Conservation (phyloP, 2,888 invertebrate genomes). For the Drosophila conformis region DNA sequence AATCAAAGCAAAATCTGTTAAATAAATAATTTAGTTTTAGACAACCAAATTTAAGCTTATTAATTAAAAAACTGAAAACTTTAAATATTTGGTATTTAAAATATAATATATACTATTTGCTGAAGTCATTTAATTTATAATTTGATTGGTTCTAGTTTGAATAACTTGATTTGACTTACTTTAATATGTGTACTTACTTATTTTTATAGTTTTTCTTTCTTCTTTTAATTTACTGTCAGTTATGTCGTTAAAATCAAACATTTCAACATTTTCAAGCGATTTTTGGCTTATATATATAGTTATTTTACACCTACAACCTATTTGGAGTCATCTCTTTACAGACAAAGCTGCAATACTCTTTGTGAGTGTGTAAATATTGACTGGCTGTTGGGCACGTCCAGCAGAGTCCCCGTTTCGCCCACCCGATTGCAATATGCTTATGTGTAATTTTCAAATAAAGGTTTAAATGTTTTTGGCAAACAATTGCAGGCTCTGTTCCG, state of each 20-base stretch:
- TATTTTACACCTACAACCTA: neutral
- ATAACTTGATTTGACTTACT: neutral
- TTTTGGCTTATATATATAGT: neutral
- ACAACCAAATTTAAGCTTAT: neutral
- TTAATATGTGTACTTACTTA: neutral
- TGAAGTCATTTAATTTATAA: neutral
- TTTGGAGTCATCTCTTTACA: neutral
- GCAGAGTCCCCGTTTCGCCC: neutral
- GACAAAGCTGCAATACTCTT: neutral
- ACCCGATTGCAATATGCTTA: conserved; percentile 68
- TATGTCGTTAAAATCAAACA: neutral
- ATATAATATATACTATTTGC: neutral
- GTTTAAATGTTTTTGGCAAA: conserved; percentile 79
- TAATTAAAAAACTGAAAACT: neutral
- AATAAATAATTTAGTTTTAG: neutral
- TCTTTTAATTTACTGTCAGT: neutral
- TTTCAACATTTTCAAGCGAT: neutral
- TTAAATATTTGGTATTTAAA: rapidly evolving
- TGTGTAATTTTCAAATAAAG: conserved; percentile 79
- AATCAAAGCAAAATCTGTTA: too few species aligned
- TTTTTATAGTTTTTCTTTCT: neutral
- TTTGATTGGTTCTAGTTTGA: neutral
- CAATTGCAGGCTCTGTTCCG: conserved; percentile 57
- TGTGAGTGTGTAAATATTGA: conserved; percentile 38
- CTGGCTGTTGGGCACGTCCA: conserved; percentile 28